Evolutionary conservation across 2,797 vertebrate genomes (phyloP), one percentile per base, ranked within the genome.

Genomic region (Scleropages formosus): DNA sequence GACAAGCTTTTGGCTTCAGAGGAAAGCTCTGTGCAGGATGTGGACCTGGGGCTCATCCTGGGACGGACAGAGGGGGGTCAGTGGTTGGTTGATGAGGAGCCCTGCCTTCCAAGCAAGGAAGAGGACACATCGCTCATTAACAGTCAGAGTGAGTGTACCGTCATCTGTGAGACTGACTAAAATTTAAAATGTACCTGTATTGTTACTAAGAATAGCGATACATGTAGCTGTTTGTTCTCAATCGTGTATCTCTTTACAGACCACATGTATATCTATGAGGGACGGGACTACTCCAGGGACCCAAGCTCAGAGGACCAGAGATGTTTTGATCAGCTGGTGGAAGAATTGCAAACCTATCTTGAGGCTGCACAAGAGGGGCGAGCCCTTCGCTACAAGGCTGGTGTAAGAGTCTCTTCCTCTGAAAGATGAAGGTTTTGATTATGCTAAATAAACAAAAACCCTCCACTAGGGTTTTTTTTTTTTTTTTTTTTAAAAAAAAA

Each of bases 221-320:
- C 51, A 51, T 56, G 18, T 56, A 11, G n/a, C n/a, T n/a, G n/a
- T n/a, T n/a, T n/a, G 11, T 13, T 74, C 15, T 46, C 58, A 65
- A 39, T 59, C 8, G 46, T n/a, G 60, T 13, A 22, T 10, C 10
- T 26, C 13, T 11, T 0, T 49, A 18, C 83, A 92, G 94, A 89
- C 85, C 95, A 96, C 80, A 96, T 98, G 92, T 98, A 98, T n/a
- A 87, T 89, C 81, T 98, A 95, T 10, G 96, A 98, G 91, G 96
- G 96, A 58, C 95, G 87, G 85, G 96, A 98, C 85, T 98, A 98
- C 84, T 98, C 95, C n/a, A 95, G 93, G 79, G 91, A 94, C 62
- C 90, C 93, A 44, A 96, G 93, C 86, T 79, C 85, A 56, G 93
- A 93, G 63, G 96, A 98, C 86, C 88, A 90, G 85, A 89, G 81